phyloP scores from a whole-genome alignment of 2,797 vertebrate genomes.

The Sebastes trivittatus region DNA sequence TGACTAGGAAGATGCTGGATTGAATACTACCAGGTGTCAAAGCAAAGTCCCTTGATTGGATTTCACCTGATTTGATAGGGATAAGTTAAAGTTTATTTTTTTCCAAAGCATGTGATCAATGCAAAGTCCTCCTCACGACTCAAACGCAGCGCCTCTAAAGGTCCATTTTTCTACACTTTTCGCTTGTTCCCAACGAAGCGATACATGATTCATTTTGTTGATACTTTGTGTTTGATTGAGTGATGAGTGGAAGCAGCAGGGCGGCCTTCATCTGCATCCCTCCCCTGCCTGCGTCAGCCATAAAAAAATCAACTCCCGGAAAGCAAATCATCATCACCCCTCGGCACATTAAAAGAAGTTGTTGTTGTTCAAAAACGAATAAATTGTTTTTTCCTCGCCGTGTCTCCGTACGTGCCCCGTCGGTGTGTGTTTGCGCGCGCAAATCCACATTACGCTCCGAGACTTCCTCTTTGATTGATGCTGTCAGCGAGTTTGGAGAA shows the following conservation, averaged over 20 bases:
- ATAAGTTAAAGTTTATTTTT: not conserved
- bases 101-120: not conserved
- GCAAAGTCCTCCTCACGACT: not conserved
- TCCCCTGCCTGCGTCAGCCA: constrained; percentile 43
- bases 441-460: constrained; percentile 19
- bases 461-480: constrained; percentile 73
- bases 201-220: constrained; percentile 36
- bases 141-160: not conserved
- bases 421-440: not conserved
- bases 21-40: not conserved
- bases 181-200: constrained; percentile 6
- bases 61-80: not conserved
- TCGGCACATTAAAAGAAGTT: constrained; percentile 46
- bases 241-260: constrained; percentile 57
- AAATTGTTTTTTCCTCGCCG: constrained; percentile 23
- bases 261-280: constrained; percentile 44
- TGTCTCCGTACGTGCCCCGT: not conserved
- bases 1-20: not conserved
- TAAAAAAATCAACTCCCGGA: constrained; percentile 37
- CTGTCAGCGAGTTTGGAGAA: constrained; percentile 68
- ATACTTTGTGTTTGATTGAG: constrained; percentile 54
- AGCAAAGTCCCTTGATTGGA: no score
- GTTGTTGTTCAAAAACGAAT: constrained; percentile 38
- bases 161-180: not conserved
- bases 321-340: constrained; percentile 58